Percentiles rank a stretch among this genome's conserved stretches.
phyloP scores from a whole-genome alignment of 2,888 invertebrate genomes.

The Cheiracanthium punctorium region DNA sequence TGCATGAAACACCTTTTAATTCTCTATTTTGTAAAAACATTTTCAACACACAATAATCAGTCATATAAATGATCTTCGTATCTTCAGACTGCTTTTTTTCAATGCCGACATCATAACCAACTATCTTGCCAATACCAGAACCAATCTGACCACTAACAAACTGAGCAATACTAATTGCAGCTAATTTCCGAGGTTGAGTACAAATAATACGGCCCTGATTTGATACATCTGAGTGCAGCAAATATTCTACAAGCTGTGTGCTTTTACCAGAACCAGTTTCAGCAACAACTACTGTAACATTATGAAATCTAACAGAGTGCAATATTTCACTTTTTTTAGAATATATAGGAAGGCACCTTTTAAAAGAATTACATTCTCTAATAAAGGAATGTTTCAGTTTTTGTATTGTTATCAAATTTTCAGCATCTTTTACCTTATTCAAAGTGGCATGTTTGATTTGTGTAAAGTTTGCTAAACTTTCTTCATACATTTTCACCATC shows the following conservation, averaged over 20 bases:
- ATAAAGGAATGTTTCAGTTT: conserved; percentile 40
- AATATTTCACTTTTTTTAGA: conserved; percentile 55
- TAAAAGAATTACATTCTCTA: conserved; percentile 50
- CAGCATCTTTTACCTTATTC: neutral
- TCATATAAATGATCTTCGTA: conserved; percentile 75
- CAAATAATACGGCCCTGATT: conserved; percentile 74
- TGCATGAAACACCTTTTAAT: conserved; percentile 73
- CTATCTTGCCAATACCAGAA: conserved; percentile 73
- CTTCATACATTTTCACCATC: conserved; percentile 8
- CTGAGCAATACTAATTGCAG: conserved; percentile 75
- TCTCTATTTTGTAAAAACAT: conserved; percentile 74
- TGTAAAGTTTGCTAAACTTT: conserved; percentile 29
- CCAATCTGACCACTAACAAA: conserved; percentile 75
- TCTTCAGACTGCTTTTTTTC: conserved; percentile 64
- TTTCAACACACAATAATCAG: conserved; percentile 75
- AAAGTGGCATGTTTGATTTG: neutral
- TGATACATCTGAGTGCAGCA: conserved; percentile 74
- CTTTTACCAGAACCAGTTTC: conserved; percentile 77
- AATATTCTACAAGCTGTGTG: conserved; percentile 76
- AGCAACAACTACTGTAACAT: conserved; percentile 75
- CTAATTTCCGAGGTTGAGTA: conserved; percentile 77
- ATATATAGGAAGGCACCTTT: conserved; percentile 60
- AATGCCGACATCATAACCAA: conserved; percentile 74
- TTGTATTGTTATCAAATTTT: conserved; percentile 6
- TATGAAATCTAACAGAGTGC: conserved; percentile 70